phyloP scores from a whole-genome alignment of 1,140 invertebrate genomes.

The Microplitis mediator region DNA sequence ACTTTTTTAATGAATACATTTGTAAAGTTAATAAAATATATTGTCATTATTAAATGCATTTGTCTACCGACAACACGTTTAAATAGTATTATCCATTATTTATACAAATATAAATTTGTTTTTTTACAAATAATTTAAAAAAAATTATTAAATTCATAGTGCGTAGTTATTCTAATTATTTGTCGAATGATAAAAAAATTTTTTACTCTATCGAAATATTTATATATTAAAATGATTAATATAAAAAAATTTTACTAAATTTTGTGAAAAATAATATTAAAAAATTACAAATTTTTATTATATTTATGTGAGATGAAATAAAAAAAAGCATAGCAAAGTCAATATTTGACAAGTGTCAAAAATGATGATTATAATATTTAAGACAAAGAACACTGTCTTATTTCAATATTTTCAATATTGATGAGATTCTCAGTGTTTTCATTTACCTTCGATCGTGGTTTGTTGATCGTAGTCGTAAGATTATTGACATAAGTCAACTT shows the following conservation, averaged over 20 bases:
- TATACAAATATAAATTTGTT: neutral
- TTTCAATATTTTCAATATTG: conserved; percentile 52
- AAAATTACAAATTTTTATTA: conserved; percentile 16
- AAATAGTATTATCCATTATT: neutral
- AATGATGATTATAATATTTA: conserved; percentile 36
- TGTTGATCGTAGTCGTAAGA: conserved; percentile 47
- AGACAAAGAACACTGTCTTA: conserved; percentile 50
- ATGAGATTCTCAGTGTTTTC: conserved; percentile 37
- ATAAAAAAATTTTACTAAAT: conserved; percentile 36
- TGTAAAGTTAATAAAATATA: no score
- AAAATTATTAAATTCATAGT: neutral
- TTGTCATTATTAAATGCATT: no score
- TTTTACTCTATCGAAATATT: neutral
- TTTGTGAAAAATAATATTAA: conserved; percentile 8
- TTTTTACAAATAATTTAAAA: neutral
- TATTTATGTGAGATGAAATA: conserved; percentile 37
- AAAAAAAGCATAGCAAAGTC: conserved; percentile 18
- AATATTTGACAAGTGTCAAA: conserved; percentile 23
- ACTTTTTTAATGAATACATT: no score
- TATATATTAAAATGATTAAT: neutral
- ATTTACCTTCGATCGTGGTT: conserved; percentile 57
- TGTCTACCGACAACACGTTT: neutral
- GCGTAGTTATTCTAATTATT: neutral
- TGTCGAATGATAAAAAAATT: neutral
- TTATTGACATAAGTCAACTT: conserved; percentile 56